Evolutionary conservation across 2,888 invertebrate species (phyloP), one percentile per base, ranked within the genome.

Genomic region (Agapostemon virescens): DNA sequence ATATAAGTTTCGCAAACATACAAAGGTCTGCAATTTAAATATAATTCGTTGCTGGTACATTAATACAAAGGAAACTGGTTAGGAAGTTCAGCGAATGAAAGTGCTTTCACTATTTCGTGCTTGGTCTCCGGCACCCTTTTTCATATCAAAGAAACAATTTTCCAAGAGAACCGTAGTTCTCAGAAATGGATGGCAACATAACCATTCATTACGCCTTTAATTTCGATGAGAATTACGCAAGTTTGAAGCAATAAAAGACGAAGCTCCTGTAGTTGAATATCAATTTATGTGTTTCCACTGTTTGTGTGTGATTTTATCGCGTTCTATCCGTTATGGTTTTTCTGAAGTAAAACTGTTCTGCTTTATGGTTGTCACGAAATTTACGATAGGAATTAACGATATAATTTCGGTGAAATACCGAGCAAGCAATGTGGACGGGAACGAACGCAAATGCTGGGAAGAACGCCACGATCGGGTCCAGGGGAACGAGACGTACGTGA

Each of bases 401-500:
- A 61, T 67, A 61, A 69, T 73, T 76, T 58, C 33, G 9, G 70
- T 2, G 23, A 38, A 69, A 63, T 45, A 58, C 49, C n/a, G n/a
- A 69, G 64, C 58, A 40, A 49, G 52, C 66, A 30, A 17, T 13
- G 67, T 45, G 81, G 64, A 63, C 40, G 70, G 49, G 71, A 75
- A 74, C 81, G 74, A 74, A 76, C 83, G 81, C 77, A 83, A 85
- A 81, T 77, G 76, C 71, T 45, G 71, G 79, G 81, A 81, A 71
- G 79, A 83, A 83, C 77, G 73, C 38, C 81, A 73, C 78, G 76
- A 63, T 45, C 73, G 79, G 81, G 77, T 85, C 85, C 80, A 63
- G 74, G 74, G 67, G 70, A 66, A 68, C 70, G 79, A 71, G 64
- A 81, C 74, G 83, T 83, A 85, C 84, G 86, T 86, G 86, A 85